Base-by-base conservation (phyloP, 2,888 invertebrate species). In the Hydrotaea cyrtoneurina region DNA sequence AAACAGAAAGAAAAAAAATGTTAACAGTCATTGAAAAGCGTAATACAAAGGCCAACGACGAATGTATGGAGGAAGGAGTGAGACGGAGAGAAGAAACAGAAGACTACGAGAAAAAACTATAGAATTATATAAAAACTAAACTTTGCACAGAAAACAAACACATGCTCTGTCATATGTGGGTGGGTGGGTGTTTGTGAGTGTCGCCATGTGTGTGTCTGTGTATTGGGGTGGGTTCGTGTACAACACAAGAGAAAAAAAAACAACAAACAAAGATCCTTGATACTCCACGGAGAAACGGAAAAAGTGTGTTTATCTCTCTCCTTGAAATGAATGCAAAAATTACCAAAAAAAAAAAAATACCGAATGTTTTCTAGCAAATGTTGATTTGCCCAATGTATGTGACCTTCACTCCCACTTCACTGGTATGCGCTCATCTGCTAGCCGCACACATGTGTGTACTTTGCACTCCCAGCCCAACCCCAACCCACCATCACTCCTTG, bases 231-330 rank as follows among this genome's bases (percentile, higher is more conserved):
- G 15, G 62, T 26, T 23, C 23, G 59, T 11, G 26, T 26, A n/a
- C 59, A 8, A 36, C n/a, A n/a, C n/a, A n/a, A n/a, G n/a, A n/a
- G n/a, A n/a, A n/a, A n/a, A n/a, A n/a, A n/a, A n/a, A n/a, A n/a
- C 2, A 31, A 31, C 4, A 23, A 59, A 59, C 5, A 46, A 69
- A 69, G 17, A 69, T 69, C 69, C 69, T 69, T 46, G 69, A 69
- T 69, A 69, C 23, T 69, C 39, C 19, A 66, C 66, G n/a, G n/a
- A n/a, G n/a, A 43, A 66, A 66, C 46, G 23, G 43, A 23, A 46
- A 69, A 46, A 43, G 69, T 69, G 69, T 69, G 46, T 69, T 69
- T 69, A 69, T 69, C 43, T 69, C 31, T 62, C 69, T 69, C 69
- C 69, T 69, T 69, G 46, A 46, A 46, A 46, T 7, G 13, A 64